A percentile compares a stretch with the other conserved stretches of the same genome.
Conservation (phyloP, 2,888 invertebrate species). For the Eurytoma californica region DNA sequence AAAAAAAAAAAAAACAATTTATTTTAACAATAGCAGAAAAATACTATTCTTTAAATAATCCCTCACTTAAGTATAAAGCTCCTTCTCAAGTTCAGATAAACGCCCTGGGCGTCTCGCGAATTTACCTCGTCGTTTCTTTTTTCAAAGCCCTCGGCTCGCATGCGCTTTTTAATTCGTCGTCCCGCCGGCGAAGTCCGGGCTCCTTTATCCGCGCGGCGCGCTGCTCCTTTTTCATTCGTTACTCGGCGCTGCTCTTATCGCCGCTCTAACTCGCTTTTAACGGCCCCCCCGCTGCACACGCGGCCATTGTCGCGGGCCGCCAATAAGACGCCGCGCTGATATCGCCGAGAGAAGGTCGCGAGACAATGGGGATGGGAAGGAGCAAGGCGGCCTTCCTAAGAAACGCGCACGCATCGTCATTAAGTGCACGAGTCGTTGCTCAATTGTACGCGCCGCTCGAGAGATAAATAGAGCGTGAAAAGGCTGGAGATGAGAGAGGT, state of each 20-base stretch:
- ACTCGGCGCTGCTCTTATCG: conserved; percentile 47
- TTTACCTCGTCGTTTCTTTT: neutral
- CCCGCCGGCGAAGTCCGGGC: neutral
- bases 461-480: conserved; percentile 37
- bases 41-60: too few relatives aligned
- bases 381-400: neutral
- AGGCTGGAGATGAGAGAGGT: neutral
- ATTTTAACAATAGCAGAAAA: too few relatives aligned
- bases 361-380: neutral
- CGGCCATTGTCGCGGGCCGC: conserved; percentile 29
- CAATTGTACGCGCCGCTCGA: conserved; percentile 25
- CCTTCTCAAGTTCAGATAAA: too few relatives aligned
- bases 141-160: neutral
- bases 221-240: conserved; percentile 22
- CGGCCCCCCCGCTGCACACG: conserved; percentile 16
- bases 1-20: too few relatives aligned
- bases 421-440: conserved; percentile 35
- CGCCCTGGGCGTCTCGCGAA: too few relatives aligned
- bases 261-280: conserved; percentile 50
- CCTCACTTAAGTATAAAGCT: too few relatives aligned
- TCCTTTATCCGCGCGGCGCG: neutral
- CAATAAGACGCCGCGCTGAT: conserved; percentile 22
- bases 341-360: neutral
- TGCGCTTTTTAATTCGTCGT: conserved; percentile 7
- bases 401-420: conserved; percentile 31